These are phyloP conservation scores for Clarias laeviceps DNA, from an alignment of 2,797 vertebrate species.

Conservation along the genomic window DNA sequence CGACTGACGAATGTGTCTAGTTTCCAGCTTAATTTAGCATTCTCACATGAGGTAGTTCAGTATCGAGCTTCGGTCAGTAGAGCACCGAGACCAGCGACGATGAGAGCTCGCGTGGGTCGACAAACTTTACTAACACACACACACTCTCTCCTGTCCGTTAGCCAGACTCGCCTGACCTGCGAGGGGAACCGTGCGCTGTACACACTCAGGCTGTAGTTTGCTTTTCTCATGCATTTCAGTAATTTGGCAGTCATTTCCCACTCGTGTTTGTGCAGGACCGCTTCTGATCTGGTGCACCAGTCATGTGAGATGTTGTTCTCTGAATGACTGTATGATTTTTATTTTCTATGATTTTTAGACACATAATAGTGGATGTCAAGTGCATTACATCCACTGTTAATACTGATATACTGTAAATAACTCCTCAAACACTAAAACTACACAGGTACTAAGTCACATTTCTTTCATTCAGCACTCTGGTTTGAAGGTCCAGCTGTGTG, in stretches of 20 bases:
- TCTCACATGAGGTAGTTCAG: background rate
- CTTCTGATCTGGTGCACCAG: background rate
- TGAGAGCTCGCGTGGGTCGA: background rate
- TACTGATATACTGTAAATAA: background rate
- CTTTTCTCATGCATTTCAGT: conserved; percentile 1
- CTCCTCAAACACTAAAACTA: background rate
- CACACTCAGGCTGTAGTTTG: background rate
- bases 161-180: background rate
- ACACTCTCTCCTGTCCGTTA: background rate
- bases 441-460: background rate
- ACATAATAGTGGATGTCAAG: background rate
- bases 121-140: conserved; percentile 26
- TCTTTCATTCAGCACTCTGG: background rate
- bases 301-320: background rate
- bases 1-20: background rate
- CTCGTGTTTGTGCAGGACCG: conserved; percentile 22
- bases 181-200: background rate
- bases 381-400: background rate
- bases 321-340: background rate
- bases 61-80: conserved; percentile 54
- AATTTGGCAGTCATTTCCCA: background rate
- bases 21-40: background rate
- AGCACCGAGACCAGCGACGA: conserved; percentile 45
- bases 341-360: background rate
- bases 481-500: background rate